Base-by-base conservation (phyloP, 2,797 vertebrate species). In the Darevskia nairensis region DNA sequence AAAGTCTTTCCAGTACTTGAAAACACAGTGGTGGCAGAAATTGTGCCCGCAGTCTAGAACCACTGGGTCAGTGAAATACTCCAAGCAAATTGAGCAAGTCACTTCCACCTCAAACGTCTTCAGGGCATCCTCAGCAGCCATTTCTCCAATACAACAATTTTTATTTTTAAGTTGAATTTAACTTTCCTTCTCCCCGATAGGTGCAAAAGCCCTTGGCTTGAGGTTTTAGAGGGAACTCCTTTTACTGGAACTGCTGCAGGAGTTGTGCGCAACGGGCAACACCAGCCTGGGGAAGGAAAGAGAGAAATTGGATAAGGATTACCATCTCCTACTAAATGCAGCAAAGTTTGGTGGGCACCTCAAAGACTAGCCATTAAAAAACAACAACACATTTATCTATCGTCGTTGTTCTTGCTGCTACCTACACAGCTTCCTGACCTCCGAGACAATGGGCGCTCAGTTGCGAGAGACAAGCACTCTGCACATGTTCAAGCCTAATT, bases 31-130 rank as follows among this genome's bases (percentile, higher is more conserved):
- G 7, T 90, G 91, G 89, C 96, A 96, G 89, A 95, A 96, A 89
- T 93, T 96, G 92, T 96, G 96, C 59, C 96, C 94, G 19, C 96
- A 95, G 68, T 95, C 94, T 55, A 95, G 92, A 80, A 93, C 92
- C 85, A 96, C 95, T 0, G 93, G 96, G 4, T 93, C 86, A 0
- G 89, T 89, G 90, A 95, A 95, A 41, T 95, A 90, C 25, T 96
- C 95, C 17, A 96, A 89, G 93, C 95, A 96, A 71, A 96, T 90
- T 84, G 94, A 89, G 78, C 95, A 96, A 19, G 90, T 95, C 32
- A 90, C 92, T 77, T 96, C 95, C 13, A 96, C 94, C 64, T 84
- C 66, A 6, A 96, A 92, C 29, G 88, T 94, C 46, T 89, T 84
- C 59, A 92, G 89, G 76, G 91, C 66, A 84, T 92, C 91, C 2